Base-by-base conservation (phyloP, 2,888 invertebrate species). In the Clistopyga incitator region DNA sequence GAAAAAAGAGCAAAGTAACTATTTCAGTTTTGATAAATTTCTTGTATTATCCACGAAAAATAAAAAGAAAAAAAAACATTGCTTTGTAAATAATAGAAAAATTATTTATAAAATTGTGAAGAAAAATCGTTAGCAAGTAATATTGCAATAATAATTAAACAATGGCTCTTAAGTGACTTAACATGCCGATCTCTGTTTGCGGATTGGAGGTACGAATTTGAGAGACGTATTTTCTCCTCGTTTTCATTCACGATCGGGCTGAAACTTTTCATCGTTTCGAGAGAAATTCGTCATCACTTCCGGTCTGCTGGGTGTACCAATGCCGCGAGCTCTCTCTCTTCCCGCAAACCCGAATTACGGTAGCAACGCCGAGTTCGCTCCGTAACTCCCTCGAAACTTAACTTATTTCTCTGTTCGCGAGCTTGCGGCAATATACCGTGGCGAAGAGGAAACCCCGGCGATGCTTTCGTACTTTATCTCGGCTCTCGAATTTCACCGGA, bases 201-300 rank as follows among this genome's bases (percentile, higher is more conserved):
- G 25, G 54, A 29, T 29, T 72, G 29, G 72, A 29, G 10, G n/a
- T 15, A 72, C 71, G 56, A 71, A 71, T 71, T 56, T 38, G 10
- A 18, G 38, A 15, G 38, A 25, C 29, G 59, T 59, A 29, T 61
- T 71, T 54, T 23, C 29, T 38, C 54, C 38, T 23, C 54, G 71
- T 42, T 71, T 59, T 59, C 42, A 13, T 59, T 72, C 45, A n/a
- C 75, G 50, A 75, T 75, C 75, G 75, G 20, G 50, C 6, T 15
- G 20, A 52, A 75, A 52, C 38, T 75, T 52, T 61, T 67, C 61
- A 47, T 61, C 59, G 56, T 68, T 70, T 54, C 18, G 45, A 10
- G 29, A 68, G 59, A 78, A 70, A 50, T 70, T 68, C 77, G 61
- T 50, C 54, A 61, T 68, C 77, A 70, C 59, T 74, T 59, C 59